phyloP scores from a whole-genome alignment of 1,140 invertebrate species.

The Ericerus pela region DNA sequence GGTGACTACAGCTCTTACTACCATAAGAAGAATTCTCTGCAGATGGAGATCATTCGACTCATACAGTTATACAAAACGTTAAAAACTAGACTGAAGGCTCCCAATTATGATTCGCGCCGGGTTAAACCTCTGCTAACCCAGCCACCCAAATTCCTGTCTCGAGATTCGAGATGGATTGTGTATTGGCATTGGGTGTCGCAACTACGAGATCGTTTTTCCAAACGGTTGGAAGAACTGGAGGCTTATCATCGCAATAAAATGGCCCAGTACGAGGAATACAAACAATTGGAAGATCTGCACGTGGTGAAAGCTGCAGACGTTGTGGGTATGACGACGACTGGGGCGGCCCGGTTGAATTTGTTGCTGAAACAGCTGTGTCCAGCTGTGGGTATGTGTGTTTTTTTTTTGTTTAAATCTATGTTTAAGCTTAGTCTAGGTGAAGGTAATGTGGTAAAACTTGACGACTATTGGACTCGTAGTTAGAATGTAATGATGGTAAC shows the following conservation, averaged over 20 bases:
- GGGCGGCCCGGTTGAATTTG: conserved; percentile 14
- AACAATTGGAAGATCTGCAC: background rate
- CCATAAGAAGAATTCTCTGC: background rate
- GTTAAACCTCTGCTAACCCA: background rate
- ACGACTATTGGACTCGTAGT: too few relatives aligned
- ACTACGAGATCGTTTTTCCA: background rate
- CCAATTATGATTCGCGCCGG: background rate
- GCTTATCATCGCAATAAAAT: background rate
- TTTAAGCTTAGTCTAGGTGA: too few relatives aligned
- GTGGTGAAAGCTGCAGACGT: conserved; percentile 16
- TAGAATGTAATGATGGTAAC: too few relatives aligned
- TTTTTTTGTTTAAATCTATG: too few relatives aligned
- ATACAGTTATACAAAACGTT: background rate
- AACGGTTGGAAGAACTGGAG: background rate
- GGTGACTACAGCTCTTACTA: background rate
- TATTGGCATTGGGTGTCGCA: conserved; percentile 3
- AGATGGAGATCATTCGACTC: background rate
- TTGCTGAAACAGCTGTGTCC: conserved; percentile 13
- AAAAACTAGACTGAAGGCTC: background rate
- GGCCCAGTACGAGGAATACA: background rate
- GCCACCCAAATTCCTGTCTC: too few relatives aligned
- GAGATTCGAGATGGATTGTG: background rate
- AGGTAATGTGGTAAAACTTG: too few relatives aligned
- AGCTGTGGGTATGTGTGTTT: too few relatives aligned
- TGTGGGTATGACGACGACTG: conserved; percentile 17